Evolutionary conservation across 2,888 invertebrate species (phyloP).

Genomic region (Argynnis bischoffii): DNA sequence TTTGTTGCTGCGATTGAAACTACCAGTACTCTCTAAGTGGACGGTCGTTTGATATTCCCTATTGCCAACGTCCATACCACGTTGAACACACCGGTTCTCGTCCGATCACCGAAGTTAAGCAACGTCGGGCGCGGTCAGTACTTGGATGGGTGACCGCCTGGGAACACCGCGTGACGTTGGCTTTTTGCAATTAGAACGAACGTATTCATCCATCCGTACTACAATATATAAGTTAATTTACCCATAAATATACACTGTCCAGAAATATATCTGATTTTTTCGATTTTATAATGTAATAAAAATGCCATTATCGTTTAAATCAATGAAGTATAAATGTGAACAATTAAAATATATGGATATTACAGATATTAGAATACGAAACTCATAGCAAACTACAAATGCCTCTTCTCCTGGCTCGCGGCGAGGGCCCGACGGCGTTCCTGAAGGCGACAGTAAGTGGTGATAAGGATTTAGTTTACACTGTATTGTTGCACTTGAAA

Average conservation of each 20-base stretch:
- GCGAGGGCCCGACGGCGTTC: conserved; percentile 91
- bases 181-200: too few species aligned
- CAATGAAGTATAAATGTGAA: too few species aligned
- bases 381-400: conserved; percentile 90
- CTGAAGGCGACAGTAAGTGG: conserved; percentile 96
- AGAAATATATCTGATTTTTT: too few species aligned
- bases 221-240: too few species aligned
- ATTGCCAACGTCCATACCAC: conserved; percentile 56
- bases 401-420: conserved; percentile 89
- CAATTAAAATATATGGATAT: neutral
- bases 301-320: too few species aligned
- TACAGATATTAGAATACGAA: conserved; percentile 93
- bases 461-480: conserved; percentile 95
- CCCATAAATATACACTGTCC: too few species aligned
- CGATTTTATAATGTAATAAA: too few species aligned
- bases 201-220: too few species aligned
- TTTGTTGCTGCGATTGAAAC: too few species aligned
- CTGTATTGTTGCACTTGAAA: conserved; percentile 92
- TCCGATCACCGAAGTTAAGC: conserved; percentile 61
- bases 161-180: conserved; percentile 52
- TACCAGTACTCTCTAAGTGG: too few species aligned
- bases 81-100: conserved; percentile 57
- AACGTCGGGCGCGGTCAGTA: conserved; percentile 59
- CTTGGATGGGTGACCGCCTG: conserved; percentile 68
- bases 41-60: too few species aligned